Conservation (phyloP, 2,888 invertebrate species). For the Nesidiocoris tenuis region DNA sequence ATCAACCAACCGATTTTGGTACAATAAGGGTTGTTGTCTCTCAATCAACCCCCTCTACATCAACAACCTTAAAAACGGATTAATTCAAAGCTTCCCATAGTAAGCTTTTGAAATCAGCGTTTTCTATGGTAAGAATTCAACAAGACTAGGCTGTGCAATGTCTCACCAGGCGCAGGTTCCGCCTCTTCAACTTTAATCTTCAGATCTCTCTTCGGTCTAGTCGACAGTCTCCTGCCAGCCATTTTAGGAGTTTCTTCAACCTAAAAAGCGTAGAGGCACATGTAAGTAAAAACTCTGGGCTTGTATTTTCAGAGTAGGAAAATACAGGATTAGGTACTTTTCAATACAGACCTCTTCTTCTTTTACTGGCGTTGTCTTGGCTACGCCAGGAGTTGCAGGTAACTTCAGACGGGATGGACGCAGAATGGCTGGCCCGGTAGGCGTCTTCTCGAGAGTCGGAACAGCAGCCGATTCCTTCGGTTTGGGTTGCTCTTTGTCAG, state of each 20-base stretch:
- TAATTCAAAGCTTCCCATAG: too few relatives aligned
- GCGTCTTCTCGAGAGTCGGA: background rate
- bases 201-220: slow-evolving; percentile 17
- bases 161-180: background rate
- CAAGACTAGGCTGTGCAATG: too few relatives aligned
- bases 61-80: too few relatives aligned
- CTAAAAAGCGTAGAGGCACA: too few relatives aligned
- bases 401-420: slow-evolving; percentile 33
- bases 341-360: slow-evolving; percentile 9
- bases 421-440: slow-evolving; percentile 4
- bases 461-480: background rate
- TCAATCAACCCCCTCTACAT: too few relatives aligned
- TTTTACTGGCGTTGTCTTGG: slow-evolving; percentile 24
- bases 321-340: background rate
- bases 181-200: slow-evolving; percentile 11
- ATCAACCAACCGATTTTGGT: too few relatives aligned
- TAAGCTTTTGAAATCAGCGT: too few relatives aligned
- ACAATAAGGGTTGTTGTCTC: too few relatives aligned
- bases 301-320: background rate
- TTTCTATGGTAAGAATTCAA: too few relatives aligned
- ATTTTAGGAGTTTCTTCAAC: background rate
- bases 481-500: background rate
- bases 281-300: too few relatives aligned
- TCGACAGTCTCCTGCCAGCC: slow-evolving; percentile 2
- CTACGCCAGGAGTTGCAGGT: background rate